Base-by-base conservation (phyloP, 2,797 vertebrate genomes). In the Scarus forsteni region DNA sequence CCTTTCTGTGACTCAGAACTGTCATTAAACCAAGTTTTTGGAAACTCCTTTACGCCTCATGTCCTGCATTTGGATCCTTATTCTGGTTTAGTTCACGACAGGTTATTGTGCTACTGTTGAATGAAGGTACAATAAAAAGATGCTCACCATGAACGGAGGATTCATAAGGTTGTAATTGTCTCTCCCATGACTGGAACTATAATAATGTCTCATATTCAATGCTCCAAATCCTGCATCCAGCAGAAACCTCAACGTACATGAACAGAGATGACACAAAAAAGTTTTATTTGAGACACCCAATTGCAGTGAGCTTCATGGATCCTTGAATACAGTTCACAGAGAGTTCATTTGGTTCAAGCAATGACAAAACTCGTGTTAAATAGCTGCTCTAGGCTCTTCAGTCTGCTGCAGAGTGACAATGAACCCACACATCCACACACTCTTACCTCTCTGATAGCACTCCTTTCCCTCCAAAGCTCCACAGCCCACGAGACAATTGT, bases 401-500 rank as follows among this genome's bases (percentile, higher is more conserved):
- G 64, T 63, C 70, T 46, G 35, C 54, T 66, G 10, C 60, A 45
- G 27, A 66, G 34, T 73, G 49, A 40, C 46, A n/a, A 15, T 55
- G 12, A 58, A 43, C 68, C 44, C 11, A 72, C 68, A 55, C 58
- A 63, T 35, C 36, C 59, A 16, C 59, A 65, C 36, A 70, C 14
- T 15, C 54, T 70, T 58, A 46, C 63, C 35, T 73, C 54, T 57
- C 46, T 54, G 43, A 67, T 40, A 43, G 35, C 53, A 42, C 69
- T 68, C 55, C 43, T 36, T 58, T 39, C 7, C 38, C 43, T 18
- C 68, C 59, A 44, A 16, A 63, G 60, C 75, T 54, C 68, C 51
- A 48, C 4, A 13, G 67, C 61, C 83, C 74, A 80, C 72, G 72
- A 79, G 81, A 87, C 84, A 78, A 82, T 75, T 73, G 79, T 80